Base-by-base conservation (phyloP, 2,113 vertebrate genomes). In the Mugil cephalus region DNA sequence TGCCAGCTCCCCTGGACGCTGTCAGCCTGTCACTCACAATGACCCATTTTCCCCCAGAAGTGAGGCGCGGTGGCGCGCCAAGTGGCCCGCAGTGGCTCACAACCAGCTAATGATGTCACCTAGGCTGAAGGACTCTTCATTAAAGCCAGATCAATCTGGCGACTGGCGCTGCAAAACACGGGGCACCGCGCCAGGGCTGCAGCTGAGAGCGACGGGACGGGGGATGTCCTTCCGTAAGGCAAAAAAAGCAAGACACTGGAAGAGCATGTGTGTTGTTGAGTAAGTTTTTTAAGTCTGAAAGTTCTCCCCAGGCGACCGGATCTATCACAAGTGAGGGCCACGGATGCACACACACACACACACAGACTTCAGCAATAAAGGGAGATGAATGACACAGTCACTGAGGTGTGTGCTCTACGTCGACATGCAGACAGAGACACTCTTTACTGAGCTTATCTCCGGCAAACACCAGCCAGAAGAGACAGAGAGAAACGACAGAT, bases 91-190 rank as follows among this genome's bases (percentile, higher is more conserved):
- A 46, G 75, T 68, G 68, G 72, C 80, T 79, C 84, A 53, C 79
- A 69, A 79, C 47, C 35, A 39, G 73, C 87, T 93, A 91, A 92
- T 90, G 89, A 91, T 90, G 86, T 92, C 86, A 91, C 90, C 86
- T 81, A 78, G 78, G 83, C 85, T 88, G 79, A 85, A 83, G 80
- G 85, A 85, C 88, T 93, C 91, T 90, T 93, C 88, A 92, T 93
- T 92, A 93, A 91, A 90, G 77, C 62, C 30, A 50, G 81, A 92
- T 92, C 91, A 90, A 91, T 93, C 82, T 68, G 74, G 38, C 64
- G 50, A 69, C 61, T n/a, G 9, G 35, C 10, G 24, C 50, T 60
- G 56, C 58, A 35, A 70, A 76, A 69, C 82, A 59, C 45, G 17
- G 43, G 79, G 83, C 68, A 4, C 6, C 0, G 15, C 59, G 83